Evolutionary conservation across 1,140 invertebrate species (phyloP), one percentile per base, ranked within the genome.

Genomic region (Nymphalis io): DNA sequence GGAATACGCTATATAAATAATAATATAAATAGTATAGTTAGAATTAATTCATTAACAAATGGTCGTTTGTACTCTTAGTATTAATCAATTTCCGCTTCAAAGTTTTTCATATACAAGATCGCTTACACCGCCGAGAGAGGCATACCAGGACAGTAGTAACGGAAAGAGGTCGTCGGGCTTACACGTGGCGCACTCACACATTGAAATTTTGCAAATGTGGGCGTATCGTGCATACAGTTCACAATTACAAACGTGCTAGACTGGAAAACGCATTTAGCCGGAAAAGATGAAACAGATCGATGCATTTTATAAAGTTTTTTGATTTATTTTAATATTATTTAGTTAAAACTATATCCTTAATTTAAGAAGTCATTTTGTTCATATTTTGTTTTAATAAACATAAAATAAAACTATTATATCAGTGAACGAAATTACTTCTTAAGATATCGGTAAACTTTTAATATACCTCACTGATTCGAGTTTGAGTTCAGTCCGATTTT

Each of bases 121-220:
- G 87, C 83, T 90, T 90, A 90, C 88, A 90, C 83, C 88, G 82
- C 74, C 72, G 79, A 78, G 83, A 80, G 81, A 80, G 68, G 62
- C 70, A 68, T 90, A 90, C 87, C 73, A 90, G 88, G 88, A 69
- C 76, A 73, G 74, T 83, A 90, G 83, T 58, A 71, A 60, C 72
- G 61, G 76, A 60, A 60, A 78, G 81, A 75, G 68, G 42, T 51
- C 73, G 73, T 68, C 68, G 62, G 78, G 71, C 77, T 90, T 90
- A 90, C 88, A 90, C 86, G 87, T 89, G 87, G 76, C 78, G 53
- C 81, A 85, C 88, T 63, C 84, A 88, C 87, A 90, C 83, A 81
- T 16, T 13, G 60, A 23, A 58, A 48, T 58, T 23, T 18, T 38
- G 23, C 48, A 12, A 16, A 11, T 67, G 60, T 78, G 70, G 75